phyloP scores from a whole-genome alignment of 2,113 vertebrate genomes.

The Catharus bicknelli region DNA sequence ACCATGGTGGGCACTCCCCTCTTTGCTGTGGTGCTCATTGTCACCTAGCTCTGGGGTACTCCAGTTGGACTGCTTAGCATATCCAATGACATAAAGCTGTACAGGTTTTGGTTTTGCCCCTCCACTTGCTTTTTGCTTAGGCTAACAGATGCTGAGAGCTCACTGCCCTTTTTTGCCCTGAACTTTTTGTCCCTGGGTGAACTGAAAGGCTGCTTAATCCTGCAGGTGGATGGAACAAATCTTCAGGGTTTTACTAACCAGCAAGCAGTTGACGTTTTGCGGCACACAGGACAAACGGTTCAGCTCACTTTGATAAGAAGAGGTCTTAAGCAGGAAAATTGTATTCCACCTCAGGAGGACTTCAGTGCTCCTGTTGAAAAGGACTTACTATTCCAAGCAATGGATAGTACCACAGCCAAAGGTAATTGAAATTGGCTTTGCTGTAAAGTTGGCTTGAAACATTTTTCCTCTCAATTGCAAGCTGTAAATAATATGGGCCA shows the following conservation, averaged over 20 bases:
- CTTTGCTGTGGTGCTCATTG: neutral
- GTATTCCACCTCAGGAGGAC: conserved; percentile 45
- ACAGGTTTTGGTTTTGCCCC: neutral
- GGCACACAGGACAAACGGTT: conserved; percentile 90
- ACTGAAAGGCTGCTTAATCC: conserved; percentile 30
- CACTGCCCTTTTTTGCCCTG: neutral
- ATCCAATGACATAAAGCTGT: fast-evolving
- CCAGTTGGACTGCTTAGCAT: neutral
- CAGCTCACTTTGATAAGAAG: conserved; percentile 86
- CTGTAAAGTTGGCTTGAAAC: neutral
- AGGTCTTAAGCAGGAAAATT: conserved; percentile 78
- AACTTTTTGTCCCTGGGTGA: neutral
- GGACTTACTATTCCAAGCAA: conserved; percentile 66
- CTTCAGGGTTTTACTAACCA: conserved; percentile 96
- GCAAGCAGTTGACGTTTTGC: conserved; percentile 92
- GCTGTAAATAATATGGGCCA: neutral
- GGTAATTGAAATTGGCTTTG: conserved; percentile 60
- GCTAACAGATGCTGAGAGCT: neutral
- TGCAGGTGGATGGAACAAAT: conserved; percentile 91
- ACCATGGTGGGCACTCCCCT: neutral
- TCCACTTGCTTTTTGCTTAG: neutral
- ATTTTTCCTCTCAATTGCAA: neutral
- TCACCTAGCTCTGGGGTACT: neutral
- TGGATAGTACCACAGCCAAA: conserved; percentile 37
- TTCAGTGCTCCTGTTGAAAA: conserved; percentile 38